Evolutionary conservation across 2,888 invertebrate genomes (phyloP).

Genomic region (Drosophila differens): DNA sequence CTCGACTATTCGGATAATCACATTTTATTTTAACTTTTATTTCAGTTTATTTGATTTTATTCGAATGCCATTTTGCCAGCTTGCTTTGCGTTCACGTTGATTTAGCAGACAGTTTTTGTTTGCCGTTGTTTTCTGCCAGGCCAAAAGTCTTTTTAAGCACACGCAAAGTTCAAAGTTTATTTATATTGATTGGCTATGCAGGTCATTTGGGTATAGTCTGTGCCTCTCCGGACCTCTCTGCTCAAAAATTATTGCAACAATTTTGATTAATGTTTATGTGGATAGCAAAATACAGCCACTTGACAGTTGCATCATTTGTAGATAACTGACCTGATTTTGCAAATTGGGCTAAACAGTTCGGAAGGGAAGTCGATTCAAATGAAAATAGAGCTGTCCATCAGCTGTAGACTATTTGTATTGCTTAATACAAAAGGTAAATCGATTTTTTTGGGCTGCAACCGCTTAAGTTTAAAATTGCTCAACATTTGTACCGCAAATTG

Average conservation of each 20-base stretch:
- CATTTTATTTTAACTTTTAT: slow-evolving; percentile 77
- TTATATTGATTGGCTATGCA: slow-evolving; percentile 62
- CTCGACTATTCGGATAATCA: slow-evolving; percentile 57
- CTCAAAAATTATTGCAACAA: slow-evolving; percentile 18
- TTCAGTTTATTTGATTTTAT: slow-evolving; percentile 72
- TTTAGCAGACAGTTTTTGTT: slow-evolving; percentile 52
- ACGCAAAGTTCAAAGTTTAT: slow-evolving; percentile 69
- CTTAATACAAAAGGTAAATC: not conserved
- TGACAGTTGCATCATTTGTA: slow-evolving; percentile 28
- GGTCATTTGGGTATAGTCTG: slow-evolving; percentile 63
- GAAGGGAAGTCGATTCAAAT: not conserved
- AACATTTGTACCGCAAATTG: not conserved
- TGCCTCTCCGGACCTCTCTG: not conserved
- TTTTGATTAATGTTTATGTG: slow-evolving; percentile 47
- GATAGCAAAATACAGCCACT: slow-evolving; percentile 20
- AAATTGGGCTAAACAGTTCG: not conserved
- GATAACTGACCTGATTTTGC: not conserved
- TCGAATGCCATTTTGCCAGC: slow-evolving; percentile 60
- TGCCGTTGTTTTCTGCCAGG: slow-evolving; percentile 31
- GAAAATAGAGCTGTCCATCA: not conserved
- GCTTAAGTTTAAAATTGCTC: not conserved
- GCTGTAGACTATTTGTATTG: not conserved
- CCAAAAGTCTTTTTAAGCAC: slow-evolving; percentile 36
- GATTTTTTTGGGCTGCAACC: not conserved
- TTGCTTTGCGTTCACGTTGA: slow-evolving; percentile 47